These are phyloP conservation scores for Octopus sinensis DNA, from an alignment of 1,140 invertebrate species.

Conservation along the genomic window DNA sequence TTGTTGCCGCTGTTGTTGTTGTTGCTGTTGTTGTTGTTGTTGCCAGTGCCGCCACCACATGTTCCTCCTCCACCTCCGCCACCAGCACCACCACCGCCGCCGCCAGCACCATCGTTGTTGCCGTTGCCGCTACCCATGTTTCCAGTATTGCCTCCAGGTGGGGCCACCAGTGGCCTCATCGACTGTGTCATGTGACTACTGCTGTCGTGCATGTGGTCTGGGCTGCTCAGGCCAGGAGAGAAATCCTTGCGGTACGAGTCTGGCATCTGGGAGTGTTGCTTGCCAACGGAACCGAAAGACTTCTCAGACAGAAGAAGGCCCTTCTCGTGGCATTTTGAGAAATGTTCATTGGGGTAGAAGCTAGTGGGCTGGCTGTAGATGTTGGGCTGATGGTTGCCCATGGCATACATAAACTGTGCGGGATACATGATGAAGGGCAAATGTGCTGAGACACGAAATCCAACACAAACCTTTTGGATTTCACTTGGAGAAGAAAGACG, in stretches of 20 bases:
- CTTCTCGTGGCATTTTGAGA: background rate
- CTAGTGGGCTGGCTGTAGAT: background rate
- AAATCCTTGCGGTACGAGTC: background rate
- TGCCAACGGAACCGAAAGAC: background rate
- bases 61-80: background rate
- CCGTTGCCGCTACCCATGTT: background rate
- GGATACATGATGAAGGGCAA: background rate
- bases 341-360: background rate
- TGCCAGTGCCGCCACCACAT: background rate
- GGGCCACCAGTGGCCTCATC: too few species aligned
- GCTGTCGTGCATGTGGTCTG: background rate
- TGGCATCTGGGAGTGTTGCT: background rate
- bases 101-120: background rate
- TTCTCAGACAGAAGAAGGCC: background rate
- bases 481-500: too few species aligned
- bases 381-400: constrained; percentile 9
- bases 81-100: background rate
- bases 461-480: too few species aligned
- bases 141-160: background rate
- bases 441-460: too few species aligned
- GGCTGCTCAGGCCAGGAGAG: background rate
- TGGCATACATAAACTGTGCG: constrained; percentile 4
- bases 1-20: constrained; percentile 43
- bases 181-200: background rate
- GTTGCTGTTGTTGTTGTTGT: background rate